A percentile compares a stretch with the other conserved stretches of the same genome.
Evolutionary conservation across 2,888 invertebrate species (phyloP).

Genomic region (Bimastos eiseni): DNA sequence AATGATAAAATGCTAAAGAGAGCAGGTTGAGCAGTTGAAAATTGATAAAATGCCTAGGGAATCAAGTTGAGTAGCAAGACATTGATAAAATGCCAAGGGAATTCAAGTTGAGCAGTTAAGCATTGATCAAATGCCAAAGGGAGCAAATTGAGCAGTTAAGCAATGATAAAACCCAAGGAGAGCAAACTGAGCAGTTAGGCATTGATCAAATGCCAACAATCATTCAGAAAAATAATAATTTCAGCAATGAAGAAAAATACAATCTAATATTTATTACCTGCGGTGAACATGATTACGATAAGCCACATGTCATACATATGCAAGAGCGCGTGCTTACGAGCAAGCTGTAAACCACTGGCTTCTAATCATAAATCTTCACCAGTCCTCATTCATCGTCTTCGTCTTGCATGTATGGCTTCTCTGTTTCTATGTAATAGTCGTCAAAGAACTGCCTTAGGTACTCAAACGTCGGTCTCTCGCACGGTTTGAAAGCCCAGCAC

Average conservation of each 20-base stretch:
- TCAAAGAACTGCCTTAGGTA: constrained; percentile 14
- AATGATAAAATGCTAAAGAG: too few species aligned
- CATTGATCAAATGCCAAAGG: too few species aligned
- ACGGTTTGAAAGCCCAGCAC: constrained; percentile 27
- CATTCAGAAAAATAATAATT: not conserved
- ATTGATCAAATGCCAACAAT: not conserved
- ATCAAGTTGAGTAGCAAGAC: too few species aligned
- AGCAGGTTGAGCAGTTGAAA: too few species aligned
- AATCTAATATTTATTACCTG: not conserved
- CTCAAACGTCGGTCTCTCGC: constrained; percentile 29
- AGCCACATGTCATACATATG: not conserved
- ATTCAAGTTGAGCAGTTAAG: too few species aligned
- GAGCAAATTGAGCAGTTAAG: too few species aligned
- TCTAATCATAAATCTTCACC: not conserved
- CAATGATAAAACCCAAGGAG: too few species aligned
- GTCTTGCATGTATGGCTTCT: not conserved
- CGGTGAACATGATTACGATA: not conserved
- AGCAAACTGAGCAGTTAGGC: not conserved
- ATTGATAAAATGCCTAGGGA: too few species aligned
- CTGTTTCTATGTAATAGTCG: not conserved
- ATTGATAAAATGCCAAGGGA: too few species aligned
- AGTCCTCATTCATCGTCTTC: not conserved
- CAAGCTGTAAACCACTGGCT: not conserved
- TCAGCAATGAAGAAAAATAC: not conserved
- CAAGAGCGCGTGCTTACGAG: not conserved